Base-by-base conservation (phyloP, 2,113 vertebrate species). In the Neopipo cinnamomea region DNA sequence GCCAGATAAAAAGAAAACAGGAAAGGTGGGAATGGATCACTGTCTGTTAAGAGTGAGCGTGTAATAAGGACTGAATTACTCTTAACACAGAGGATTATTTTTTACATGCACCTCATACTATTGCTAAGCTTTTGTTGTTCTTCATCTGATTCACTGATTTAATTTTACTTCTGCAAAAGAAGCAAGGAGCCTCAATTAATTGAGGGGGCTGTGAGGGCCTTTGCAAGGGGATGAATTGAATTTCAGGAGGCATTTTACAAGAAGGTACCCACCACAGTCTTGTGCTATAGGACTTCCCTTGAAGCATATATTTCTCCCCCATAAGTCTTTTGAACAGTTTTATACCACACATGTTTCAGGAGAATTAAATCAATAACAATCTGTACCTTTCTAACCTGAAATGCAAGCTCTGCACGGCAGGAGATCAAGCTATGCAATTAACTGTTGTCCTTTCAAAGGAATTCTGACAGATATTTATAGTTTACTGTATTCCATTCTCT, bases 341-440 rank as follows among this genome's bases (percentile, higher is more conserved):
- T 96, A 96, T 96, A 85, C 95, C 91, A 91, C 96, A 95, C 87
- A 97, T 96, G 94, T 96, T 97, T 96, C 92, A 95, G 91, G 93
- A 97, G 96, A 96, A 96, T 95, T 96, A 97, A 96, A 97, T 97
- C 96, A 97, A 97, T 97, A 97, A 95, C 96, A 96, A 94, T 97
- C 96, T 92, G 96, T 96, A 96, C 93, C 92, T 97, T 96, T 96
- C 94, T 87, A 96, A 94, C 94, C 92, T 94, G 95, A 96, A 97
- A 97, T 96, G 94, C 95, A 96, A 96, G 94, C 93, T 97, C 94
- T 91, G 94, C 95, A 97, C 66, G 18, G 94, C 94, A 89, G 93
- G 92, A 96, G 94, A 94, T 96, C 94, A 97, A 97, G 88, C 92
- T 95, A 91, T 96, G 95, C 95, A 97, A 96, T 97, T 97, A 95